These are phyloP conservation scores for Eledona agricola DNA, from an alignment of 2,888 invertebrate genomes.

Conservation along the genomic window DNA sequence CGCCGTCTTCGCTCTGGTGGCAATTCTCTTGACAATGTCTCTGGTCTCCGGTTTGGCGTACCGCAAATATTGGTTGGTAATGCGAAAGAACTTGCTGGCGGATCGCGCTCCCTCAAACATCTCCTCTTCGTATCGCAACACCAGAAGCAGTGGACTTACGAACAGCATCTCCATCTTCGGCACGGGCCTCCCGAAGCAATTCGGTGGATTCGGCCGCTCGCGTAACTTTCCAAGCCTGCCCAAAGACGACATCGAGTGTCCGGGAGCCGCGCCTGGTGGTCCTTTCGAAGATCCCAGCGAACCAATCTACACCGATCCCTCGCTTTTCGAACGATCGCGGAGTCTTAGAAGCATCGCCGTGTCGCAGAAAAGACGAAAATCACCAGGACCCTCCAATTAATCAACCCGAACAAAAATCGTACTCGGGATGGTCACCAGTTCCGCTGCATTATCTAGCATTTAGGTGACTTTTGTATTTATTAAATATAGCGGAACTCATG, in stretches of 20 bases:
- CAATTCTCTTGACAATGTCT: constrained; percentile 77
- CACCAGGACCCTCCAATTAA: constrained; percentile 41
- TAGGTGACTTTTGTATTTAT: constrained; percentile 27
- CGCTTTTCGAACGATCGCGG: constrained; percentile 85
- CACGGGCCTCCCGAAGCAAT: constrained; percentile 73
- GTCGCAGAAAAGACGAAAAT: constrained; percentile 58
- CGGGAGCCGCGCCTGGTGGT: constrained; percentile 55
- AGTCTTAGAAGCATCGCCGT: constrained; percentile 73
- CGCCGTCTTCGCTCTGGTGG: constrained; percentile 78
- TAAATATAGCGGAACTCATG: neutral
- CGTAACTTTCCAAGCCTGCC: constrained; percentile 55
- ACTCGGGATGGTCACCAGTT: constrained; percentile 14
- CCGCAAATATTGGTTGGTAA: constrained; percentile 79
- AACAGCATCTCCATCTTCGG: constrained; percentile 71
- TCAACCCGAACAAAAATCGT: constrained; percentile 9
- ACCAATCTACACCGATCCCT: constrained; percentile 92
- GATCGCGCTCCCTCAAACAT: constrained; percentile 64
- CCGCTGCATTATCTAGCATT: neutral
- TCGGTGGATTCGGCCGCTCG: constrained; percentile 51
- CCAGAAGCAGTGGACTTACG: constrained; percentile 65
- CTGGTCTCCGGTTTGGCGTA: constrained; percentile 80
- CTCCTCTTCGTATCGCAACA: constrained; percentile 60
- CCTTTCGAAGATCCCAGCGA: constrained; percentile 89
- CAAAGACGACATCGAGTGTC: constrained; percentile 55
- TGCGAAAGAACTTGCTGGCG: constrained; percentile 73